Conservation (phyloP, 2,113 vertebrate species). For the Leptosomus discolor region DNA sequence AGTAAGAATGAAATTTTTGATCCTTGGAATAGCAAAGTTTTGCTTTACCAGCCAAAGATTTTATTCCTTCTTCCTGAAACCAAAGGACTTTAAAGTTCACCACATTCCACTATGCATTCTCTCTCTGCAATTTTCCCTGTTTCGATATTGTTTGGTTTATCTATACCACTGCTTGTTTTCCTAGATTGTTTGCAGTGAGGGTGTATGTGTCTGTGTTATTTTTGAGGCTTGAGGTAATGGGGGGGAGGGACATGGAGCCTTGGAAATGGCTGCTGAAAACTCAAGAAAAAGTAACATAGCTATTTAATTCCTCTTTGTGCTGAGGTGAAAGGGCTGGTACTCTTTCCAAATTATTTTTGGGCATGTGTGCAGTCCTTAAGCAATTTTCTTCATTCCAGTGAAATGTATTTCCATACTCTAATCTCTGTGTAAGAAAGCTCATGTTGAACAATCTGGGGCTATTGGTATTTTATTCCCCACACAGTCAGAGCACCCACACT, state of each 20-base stretch:
- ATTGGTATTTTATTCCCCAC: slow-evolving; percentile 18
- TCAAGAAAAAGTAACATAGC: neutral
- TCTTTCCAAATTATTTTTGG: neutral
- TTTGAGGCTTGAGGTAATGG: neutral
- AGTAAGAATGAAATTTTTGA: neutral
- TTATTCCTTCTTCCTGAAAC: neutral
- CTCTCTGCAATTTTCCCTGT: neutral
- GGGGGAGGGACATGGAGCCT: neutral
- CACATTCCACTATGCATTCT: neutral
- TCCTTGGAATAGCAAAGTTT: neutral
- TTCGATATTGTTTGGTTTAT: neutral
- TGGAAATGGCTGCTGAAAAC: neutral
- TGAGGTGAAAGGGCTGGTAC: neutral
- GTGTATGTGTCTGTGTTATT: neutral
- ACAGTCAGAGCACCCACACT: neutral
- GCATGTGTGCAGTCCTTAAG: neutral
- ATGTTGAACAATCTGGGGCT: neutral
- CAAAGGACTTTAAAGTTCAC: neutral
- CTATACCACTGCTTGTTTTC: neutral
- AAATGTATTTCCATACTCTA: neutral
- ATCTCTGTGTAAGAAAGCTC: neutral
- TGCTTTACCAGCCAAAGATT: neutral
- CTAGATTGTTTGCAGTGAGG: neutral
- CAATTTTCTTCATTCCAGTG: neutral
- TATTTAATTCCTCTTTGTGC: neutral